Evolutionary conservation across 2,113 vertebrate species (phyloP), one percentile per base, ranked within the genome.

Genomic region (Sphyrna mokarran): DNA sequence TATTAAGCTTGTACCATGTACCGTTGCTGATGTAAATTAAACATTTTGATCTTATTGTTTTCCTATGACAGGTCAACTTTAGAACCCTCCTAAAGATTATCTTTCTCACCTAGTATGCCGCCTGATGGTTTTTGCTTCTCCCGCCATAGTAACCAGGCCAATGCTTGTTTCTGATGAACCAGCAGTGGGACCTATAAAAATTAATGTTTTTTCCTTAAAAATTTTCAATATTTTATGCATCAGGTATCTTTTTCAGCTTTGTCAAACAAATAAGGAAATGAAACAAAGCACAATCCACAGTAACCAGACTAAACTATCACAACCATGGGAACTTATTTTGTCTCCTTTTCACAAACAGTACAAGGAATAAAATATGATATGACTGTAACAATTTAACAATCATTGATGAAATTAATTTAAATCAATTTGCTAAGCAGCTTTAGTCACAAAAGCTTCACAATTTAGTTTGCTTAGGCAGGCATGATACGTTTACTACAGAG

Each of bases 101-200:
- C 40, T 33, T 76, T 43, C 96, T 98, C 98, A 99, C 99, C 99
- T 96, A 99, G 96, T 97, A 99, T 99, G 96, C 99, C 99, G 96
- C 99, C 99, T 96, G 97, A 98, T 0, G 99, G 99, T n/a, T 96
- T 98, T 96, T 99, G 99, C 61, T 96, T 97, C 97, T 99, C 99
- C 96, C 99, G 98, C 99, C 99, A 99, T 0, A 98, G 97, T 9
- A 99, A 97, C 99, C 99, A 99, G 3, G 98, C 97, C 0, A 99
- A 97, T 0, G 99, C 99, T 95, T 97, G 98, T 96, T 97, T 99
- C 97, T 99, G 99, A 96, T 99, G 99, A n/a, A 96, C 96, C 66
- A 99, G 96, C 95, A 99, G 96, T 0, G 97, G 96, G 91, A 98
- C 96, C 98, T 98, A 96, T 29, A 95, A 69, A 96, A 83, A 87